Evolutionary conservation across 2,797 vertebrate genomes (phyloP).

Genomic region (Lycodopsis pacificus): DNA sequence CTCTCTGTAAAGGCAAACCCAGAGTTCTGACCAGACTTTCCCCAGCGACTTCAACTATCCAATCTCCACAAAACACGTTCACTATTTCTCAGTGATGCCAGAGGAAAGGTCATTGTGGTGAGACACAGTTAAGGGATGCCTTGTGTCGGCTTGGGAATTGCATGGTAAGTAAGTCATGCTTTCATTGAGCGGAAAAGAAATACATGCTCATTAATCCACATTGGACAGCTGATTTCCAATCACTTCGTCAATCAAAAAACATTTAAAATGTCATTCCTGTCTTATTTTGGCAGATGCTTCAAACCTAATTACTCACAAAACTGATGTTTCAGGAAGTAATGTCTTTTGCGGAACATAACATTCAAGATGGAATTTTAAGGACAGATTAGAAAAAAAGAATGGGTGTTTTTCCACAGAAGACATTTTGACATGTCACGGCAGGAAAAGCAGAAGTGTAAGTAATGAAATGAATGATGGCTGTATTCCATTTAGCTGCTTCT

Average conservation of each 20-base stretch:
- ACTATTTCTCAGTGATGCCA: slow-evolving; percentile 25
- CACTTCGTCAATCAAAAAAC: not conserved
- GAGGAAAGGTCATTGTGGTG: slow-evolving; percentile 12
- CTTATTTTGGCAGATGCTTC: not conserved
- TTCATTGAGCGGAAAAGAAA: not conserved
- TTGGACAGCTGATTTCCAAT: not conserved
- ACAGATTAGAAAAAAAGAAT: not conserved
- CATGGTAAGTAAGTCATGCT: not conserved
- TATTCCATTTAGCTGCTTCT: not conserved
- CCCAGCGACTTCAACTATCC: not conserved
- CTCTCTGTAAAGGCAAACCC: not conserved
- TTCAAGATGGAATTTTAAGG: not conserved
- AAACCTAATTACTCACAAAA: not conserved
- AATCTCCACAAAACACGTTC: not conserved
- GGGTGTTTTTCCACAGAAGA: not conserved
- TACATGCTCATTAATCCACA: not conserved
- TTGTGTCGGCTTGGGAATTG: not conserved
- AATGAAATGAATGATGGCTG: not conserved
- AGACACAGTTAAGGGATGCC: not conserved
- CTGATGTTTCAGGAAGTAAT: not conserved
- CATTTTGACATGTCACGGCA: not conserved
- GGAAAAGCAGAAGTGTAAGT: not conserved
- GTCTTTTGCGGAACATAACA: not conserved
- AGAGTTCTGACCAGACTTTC: not conserved
- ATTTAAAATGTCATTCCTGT: not conserved